Percentiles rank a stretch among this genome's conserved stretches.
Conservation (phyloP, 2,888 invertebrate species). For the Brenthis ino region DNA sequence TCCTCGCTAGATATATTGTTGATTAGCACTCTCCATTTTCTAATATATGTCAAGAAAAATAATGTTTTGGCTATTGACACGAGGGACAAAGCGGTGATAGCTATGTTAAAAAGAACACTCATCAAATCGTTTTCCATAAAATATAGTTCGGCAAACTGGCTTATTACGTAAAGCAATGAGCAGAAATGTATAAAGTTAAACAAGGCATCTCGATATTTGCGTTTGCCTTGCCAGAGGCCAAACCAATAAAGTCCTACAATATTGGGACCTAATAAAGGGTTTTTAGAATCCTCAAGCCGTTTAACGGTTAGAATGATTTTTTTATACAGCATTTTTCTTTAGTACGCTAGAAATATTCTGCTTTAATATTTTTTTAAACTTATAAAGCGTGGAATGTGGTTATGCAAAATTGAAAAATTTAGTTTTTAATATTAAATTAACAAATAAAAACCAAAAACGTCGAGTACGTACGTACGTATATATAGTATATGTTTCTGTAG, state of each 20-base stretch:
- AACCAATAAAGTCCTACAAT: conserved; percentile 57
- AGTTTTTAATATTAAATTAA: neutral
- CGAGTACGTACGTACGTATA: no score
- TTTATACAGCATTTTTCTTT: conserved; percentile 14
- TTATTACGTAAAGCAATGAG: conserved; percentile 49
- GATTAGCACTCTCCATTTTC: conserved; percentile 46
- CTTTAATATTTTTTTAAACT: neutral
- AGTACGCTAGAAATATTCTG: neutral
- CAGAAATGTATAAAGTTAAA: conserved; percentile 49
- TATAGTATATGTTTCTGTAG: no score
- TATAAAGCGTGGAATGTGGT: neutral
- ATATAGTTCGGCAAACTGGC: conserved; percentile 54
- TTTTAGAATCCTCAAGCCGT: conserved; percentile 53
- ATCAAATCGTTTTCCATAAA: conserved; percentile 51
- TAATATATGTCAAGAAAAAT: conserved; percentile 47
- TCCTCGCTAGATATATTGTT: conserved; percentile 53
- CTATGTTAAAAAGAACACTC: conserved; percentile 54
- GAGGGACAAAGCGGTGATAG: conserved; percentile 50
- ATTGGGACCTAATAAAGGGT: conserved; percentile 64
- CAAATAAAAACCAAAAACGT: no score
- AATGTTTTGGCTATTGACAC: conserved; percentile 51
- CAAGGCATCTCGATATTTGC: conserved; percentile 45
- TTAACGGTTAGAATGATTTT: conserved; percentile 47
- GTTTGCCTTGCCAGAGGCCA: conserved; percentile 55
- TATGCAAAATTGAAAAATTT: conserved; percentile 1